Conservation (phyloP, 2,797 vertebrate species). For the Sebastes aleutianus region DNA sequence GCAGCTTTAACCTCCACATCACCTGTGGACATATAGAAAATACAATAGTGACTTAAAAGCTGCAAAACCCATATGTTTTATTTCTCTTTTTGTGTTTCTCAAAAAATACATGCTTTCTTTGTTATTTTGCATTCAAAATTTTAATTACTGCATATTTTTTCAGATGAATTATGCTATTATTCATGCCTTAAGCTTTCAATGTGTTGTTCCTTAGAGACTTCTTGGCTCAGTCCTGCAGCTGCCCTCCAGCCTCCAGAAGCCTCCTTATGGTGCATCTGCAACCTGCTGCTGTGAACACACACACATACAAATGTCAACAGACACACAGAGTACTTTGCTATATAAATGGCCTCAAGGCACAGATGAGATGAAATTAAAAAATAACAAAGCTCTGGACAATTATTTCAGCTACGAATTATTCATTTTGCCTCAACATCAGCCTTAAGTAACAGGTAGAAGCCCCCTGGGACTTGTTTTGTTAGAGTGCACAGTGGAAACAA, state of each 20-base stretch:
- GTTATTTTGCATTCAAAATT: background rate
- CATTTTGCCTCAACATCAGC: background rate
- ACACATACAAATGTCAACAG: background rate
- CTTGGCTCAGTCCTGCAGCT: conserved; percentile 13
- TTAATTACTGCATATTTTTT: background rate
- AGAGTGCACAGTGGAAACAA: background rate
- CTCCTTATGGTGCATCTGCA: conserved; percentile 12
- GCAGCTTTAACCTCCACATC: background rate
- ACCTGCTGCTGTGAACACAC: conserved; percentile 1
- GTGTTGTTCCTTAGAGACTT: background rate
- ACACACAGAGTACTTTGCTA: background rate
- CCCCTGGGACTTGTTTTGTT: background rate
- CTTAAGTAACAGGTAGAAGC: background rate
- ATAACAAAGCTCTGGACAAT: background rate
- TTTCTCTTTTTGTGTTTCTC: too few species aligned
- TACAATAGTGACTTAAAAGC: background rate
- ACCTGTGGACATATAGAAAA: background rate
- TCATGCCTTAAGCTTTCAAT: background rate
- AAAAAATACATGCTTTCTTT: background rate
- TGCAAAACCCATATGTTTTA: background rate
- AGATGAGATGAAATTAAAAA: background rate
- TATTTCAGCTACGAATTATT: background rate
- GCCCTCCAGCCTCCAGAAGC: conserved; percentile 25
- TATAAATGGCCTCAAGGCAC: background rate
- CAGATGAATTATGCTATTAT: background rate